Percentiles rank a stretch among this genome's conserved stretches.
Evolutionary conservation across 2,888 invertebrate species (phyloP).

Genomic region (Netelia inedita): DNA sequence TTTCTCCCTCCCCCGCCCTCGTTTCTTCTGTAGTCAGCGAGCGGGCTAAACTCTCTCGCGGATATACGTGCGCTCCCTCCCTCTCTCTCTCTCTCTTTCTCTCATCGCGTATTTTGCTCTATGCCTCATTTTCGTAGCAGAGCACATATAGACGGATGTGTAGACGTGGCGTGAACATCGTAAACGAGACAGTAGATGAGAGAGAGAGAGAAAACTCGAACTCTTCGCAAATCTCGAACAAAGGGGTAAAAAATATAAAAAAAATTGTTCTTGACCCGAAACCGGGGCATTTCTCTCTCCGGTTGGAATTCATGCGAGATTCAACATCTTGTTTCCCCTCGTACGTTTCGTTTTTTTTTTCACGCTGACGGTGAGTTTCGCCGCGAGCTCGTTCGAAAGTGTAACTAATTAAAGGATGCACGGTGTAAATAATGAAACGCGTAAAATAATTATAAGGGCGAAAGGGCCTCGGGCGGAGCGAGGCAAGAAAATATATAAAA

Average conservation of each 20-base stretch:
- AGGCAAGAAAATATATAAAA: too few relatives aligned
- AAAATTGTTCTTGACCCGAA: slow-evolving; percentile 33
- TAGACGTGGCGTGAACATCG: slow-evolving; percentile 47
- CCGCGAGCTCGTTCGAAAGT: too few relatives aligned
- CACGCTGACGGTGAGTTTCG: too few relatives aligned
- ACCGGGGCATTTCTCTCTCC: neutral
- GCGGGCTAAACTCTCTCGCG: slow-evolving; percentile 71
- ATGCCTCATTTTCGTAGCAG: slow-evolving; percentile 21
- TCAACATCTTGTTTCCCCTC: neutral
- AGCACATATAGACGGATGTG: slow-evolving; percentile 54
- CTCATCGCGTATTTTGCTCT: slow-evolving; percentile 31
- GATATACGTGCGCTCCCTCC: slow-evolving; percentile 73
- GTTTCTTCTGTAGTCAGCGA: slow-evolving; percentile 57
- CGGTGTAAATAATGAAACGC: too few relatives aligned
- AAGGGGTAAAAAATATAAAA: neutral
- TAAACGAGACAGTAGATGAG: slow-evolving; percentile 46
- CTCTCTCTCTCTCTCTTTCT: slow-evolving; percentile 50
- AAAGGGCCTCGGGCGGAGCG: too few relatives aligned
- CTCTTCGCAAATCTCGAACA: slow-evolving; percentile 8
- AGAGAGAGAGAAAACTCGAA: neutral
- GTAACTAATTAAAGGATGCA: too few relatives aligned
- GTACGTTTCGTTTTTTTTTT: too few relatives aligned
- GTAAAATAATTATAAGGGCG: too few relatives aligned
- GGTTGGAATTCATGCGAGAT: neutral
- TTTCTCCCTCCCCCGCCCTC: slow-evolving; percentile 75